Evolutionary conservation across 2,797 vertebrate species (phyloP).

Genomic region (Thaleichthys pacificus): DNA sequence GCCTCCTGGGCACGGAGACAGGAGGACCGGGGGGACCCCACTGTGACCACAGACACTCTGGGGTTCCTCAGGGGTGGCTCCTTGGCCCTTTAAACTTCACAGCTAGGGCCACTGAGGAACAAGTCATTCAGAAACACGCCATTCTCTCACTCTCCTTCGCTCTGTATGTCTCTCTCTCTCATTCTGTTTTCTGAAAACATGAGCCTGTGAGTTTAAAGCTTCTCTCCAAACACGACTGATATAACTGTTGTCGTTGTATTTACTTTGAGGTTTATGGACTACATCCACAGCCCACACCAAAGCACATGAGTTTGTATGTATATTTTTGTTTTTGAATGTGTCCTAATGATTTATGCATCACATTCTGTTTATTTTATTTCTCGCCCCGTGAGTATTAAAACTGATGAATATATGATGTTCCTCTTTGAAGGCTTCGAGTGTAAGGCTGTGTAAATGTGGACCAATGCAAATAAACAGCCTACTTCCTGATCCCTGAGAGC

Average conservation of each 20-base stretch:
- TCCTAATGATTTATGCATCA: conserved; percentile 72
- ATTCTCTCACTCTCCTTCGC: conserved; percentile 40
- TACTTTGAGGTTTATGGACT: conserved; percentile 60
- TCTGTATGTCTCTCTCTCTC: conserved; percentile 47
- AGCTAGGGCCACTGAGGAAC: conserved; percentile 70
- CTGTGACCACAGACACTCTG: conserved; percentile 80
- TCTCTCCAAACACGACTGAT: conserved; percentile 46
- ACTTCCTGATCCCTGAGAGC: conserved; percentile 55
- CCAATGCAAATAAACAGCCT: conserved; percentile 69
- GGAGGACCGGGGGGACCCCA: conserved; percentile 76
- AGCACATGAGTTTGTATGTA: conserved; percentile 46
- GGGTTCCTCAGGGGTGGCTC: conserved; percentile 86
- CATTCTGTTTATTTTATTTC: conserved; percentile 63
- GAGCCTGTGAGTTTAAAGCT: conserved; percentile 50
- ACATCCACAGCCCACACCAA: conserved; percentile 44
- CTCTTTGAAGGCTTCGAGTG: conserved; percentile 65
- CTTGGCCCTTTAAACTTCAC: conserved; percentile 71
- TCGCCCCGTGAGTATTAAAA: conserved; percentile 62
- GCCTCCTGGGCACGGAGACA: conserved; percentile 81
- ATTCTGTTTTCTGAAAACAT: conserved; percentile 31
- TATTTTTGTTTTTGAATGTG: conserved; percentile 60
- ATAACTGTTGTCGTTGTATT: conserved; percentile 30
- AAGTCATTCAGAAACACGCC: conserved; percentile 62
- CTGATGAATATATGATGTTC: conserved; percentile 68
- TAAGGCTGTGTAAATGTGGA: conserved; percentile 67